Evolutionary conservation across 2,113 vertebrate genomes (phyloP), one percentile per base, ranked within the genome.

Genomic region (Cottus gobio): DNA sequence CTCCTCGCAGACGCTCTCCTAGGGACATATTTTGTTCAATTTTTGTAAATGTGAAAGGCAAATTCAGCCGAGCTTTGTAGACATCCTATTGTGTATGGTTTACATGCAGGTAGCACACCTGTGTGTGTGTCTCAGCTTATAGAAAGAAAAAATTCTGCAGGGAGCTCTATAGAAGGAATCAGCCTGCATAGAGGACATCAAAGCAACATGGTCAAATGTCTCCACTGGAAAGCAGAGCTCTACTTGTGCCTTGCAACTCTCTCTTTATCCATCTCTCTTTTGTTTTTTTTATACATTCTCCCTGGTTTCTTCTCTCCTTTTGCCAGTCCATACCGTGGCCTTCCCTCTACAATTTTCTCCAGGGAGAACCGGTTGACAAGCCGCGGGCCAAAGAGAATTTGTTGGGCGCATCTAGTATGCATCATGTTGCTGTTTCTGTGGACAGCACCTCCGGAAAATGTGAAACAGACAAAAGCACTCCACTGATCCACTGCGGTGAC

Each of bases 201-300:
- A 91, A 92, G 86, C 22, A 71, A 50, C 72, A 34, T 80, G 86
- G 86, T 90, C 87, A 91, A 86, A 90, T 83, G 81, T 87, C 77
- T 87, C n/a, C 8, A 31, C 75, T 61, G 46, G 58, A 72, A 80
- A 88, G 80, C 54, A 28, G 39, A 54, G 80, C 82, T 79, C 74
- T 80, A 44, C 16, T 61, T 37, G 60, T 61, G 39, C 46, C 42
- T 50, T 64, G 20, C 36, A 76, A 4, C 66, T 42, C 63, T 37
- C 46, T 63, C 46, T 82, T 64, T 75, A 28, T 56, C n/a, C 71
- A 56, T 61, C 13, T 34, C 12, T 71, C 39, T 58, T 5, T 52
- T 16, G 48, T 36, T 22, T 73, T 34, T 71, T 30, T 69, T 5
- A 62, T 78, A 71, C n/a, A n/a, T n/a, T n/a, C n/a, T n/a, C n/a